Base-by-base conservation (phyloP, 1,140 invertebrate species). In the Trichomalopsis sarcophagae region DNA sequence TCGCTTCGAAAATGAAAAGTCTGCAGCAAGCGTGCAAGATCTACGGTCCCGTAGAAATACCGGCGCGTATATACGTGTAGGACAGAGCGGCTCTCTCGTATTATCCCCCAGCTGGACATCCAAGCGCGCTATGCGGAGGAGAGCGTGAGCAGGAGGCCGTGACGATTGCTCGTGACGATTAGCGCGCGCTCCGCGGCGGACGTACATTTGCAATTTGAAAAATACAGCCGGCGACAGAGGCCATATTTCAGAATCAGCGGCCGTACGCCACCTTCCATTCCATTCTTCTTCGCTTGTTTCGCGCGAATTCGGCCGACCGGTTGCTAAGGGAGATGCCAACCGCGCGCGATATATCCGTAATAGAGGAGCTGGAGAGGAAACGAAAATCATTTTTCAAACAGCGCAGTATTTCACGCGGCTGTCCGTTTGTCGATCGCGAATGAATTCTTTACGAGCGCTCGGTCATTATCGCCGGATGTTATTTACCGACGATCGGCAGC, bases 151-250 rank as follows among this genome's bases (percentile, higher is more conserved):
- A 85, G 33, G 74, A 23, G 27, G 77, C 84, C 84, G 74, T 85
- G 84, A 85, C 84, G 84, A 85, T 85, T 85, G 84, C 74, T 85
- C 84, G 84, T 85, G 84, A 85, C 80, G 80, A 85, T 82, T 85
- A 85, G 73, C 40, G 62, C 14, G 62, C 27, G 27, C 27, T 27
- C 27, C 27, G 27, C 40, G 50, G 33, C 81, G 47, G 44, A 30
- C 27, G 30, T 14, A 17, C 36, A 81, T 86, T 86, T 86, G 84
- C 73, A 86, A 82, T 55, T 86, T 86, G 47, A 86, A 86, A 86
- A 86, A 86, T 82, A n/a, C 47, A 14, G 36, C 6, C 9, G 23
- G 55, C 55, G 81, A 85, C 84, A 82, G 78, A 27, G 81, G 17
- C 68, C 85, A 79, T 82, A 86, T 82, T 86, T 86, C 81, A 79